Evolutionary conservation across 2,888 invertebrate genomes (phyloP).

Genomic region (Rugalucina vietnamica): DNA sequence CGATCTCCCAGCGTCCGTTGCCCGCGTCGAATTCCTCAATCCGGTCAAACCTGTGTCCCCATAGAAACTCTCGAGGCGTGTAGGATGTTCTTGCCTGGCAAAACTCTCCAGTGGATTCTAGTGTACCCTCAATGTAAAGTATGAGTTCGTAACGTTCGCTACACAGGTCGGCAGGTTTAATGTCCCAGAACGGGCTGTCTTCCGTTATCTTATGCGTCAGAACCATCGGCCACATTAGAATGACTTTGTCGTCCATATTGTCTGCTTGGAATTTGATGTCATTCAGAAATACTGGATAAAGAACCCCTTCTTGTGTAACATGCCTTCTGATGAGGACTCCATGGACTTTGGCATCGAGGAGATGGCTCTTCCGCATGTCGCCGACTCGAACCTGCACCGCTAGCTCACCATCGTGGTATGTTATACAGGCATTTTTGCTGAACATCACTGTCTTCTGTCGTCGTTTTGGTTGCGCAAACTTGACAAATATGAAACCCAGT

Average conservation of each 20-base stretch:
- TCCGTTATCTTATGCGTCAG: slow-evolving; percentile 97
- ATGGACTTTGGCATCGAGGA: slow-evolving; percentile 88
- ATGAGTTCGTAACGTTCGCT: slow-evolving; percentile 92
- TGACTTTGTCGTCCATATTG: slow-evolving; percentile 95
- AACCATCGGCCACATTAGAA: slow-evolving; percentile 99
- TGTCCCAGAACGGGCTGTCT: slow-evolving; percentile 93
- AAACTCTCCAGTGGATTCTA: slow-evolving; percentile 91
- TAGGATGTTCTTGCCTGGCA: slow-evolving; percentile 85
- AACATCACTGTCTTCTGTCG: slow-evolving; percentile 95
- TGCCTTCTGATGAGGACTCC: slow-evolving; percentile 72
- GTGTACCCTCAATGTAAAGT: slow-evolving; percentile 95
- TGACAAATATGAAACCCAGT: slow-evolving; percentile 94
- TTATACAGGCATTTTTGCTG: slow-evolving; percentile 95
- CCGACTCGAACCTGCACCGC: slow-evolving; percentile 81
- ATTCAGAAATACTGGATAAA: slow-evolving; percentile 89
- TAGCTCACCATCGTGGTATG: slow-evolving; percentile 84
- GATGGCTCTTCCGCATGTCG: slow-evolving; percentile 81
- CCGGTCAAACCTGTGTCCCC: slow-evolving; percentile 81
- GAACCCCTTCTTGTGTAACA: slow-evolving; percentile 71
- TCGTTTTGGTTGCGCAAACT: slow-evolving; percentile 97
- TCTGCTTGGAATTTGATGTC: slow-evolving; percentile 95
- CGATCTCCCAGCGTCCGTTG: slow-evolving; percentile 75
- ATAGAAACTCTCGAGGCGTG: slow-evolving; percentile 82
- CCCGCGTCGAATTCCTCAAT: slow-evolving; percentile 76
- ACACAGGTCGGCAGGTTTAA: slow-evolving; percentile 94